These are phyloP conservation scores for Bembecia ichneumoniformis DNA, from an alignment of 2,888 invertebrate genomes.

Conservation along the genomic window DNA sequence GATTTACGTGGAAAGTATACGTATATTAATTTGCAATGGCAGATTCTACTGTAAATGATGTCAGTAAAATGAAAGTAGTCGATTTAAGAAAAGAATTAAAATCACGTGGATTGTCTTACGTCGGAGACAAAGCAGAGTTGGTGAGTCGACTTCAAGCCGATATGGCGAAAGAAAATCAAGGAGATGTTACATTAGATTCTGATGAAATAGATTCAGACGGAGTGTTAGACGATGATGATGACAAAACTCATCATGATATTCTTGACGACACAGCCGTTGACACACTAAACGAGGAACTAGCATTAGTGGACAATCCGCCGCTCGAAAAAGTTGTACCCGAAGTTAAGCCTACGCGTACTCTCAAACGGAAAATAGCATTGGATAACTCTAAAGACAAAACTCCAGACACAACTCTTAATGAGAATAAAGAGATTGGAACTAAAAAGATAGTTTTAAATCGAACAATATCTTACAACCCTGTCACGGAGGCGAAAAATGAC, in stretches of 20 bases:
- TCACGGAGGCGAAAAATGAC: slow-evolving; percentile 10
- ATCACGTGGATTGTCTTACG: slow-evolving; percentile 78
- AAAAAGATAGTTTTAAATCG: slow-evolving; percentile 78
- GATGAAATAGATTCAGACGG: slow-evolving; percentile 70
- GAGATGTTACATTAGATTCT: slow-evolving; percentile 53
- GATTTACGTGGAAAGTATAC: no score
- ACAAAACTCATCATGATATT: slow-evolving; percentile 55
- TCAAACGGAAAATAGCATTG: slow-evolving; percentile 47
- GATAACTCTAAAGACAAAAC: slow-evolving; percentile 31
- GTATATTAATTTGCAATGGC: slow-evolving; percentile 16
- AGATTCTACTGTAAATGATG: slow-evolving; percentile 32
- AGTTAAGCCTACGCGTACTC: slow-evolving; percentile 34
- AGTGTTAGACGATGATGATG: slow-evolving; percentile 69
- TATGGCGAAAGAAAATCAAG: slow-evolving; percentile 57
- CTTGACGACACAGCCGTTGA: slow-evolving; percentile 51
- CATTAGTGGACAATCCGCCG: slow-evolving; percentile 35
- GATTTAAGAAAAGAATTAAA: slow-evolving; percentile 88
- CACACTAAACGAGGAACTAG: slow-evolving; percentile 52
- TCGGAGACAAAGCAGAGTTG: slow-evolving; percentile 88
- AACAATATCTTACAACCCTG: slow-evolving; percentile 37
- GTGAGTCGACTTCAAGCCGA: slow-evolving; percentile 80
- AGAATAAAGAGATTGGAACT: slow-evolving; percentile 52
- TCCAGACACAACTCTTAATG: slow-evolving; percentile 19
- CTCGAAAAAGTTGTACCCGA: slow-evolving; percentile 27
- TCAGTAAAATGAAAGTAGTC: slow-evolving; percentile 78